Evolutionary conservation across 2,888 invertebrate species (phyloP), one percentile per base, ranked within the genome.

Genomic region (Globia sparganii): DNA sequence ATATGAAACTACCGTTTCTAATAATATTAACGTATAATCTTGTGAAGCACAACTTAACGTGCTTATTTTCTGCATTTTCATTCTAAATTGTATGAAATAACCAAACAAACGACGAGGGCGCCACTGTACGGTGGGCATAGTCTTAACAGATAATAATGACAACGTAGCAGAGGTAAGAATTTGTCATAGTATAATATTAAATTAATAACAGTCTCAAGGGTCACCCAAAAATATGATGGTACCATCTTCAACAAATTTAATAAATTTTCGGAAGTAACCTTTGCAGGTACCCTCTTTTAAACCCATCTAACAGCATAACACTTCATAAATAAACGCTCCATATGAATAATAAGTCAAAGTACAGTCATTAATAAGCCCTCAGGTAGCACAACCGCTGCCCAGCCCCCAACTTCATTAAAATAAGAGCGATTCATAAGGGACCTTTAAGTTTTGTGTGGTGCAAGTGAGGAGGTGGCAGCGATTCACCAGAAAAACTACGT

Each of bases 341-440:
- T 75, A 66, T 43, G 34, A 78, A 67, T 79, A 75, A 70, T 53
- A 68, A 15, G 74, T 83, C 34, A 67, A 59, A 79, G 61, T 69
- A 80, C 80, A 61, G 46, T 49, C n/a, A 31, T 71, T 80, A 76
- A 83, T 78, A 82, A 86, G 61, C 78, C 62, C 43, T 66, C 15
- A 74, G 77, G 53, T 71, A 69, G 40, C 59, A n/a, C 34, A 61
- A 73, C 74, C 71, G 53, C 76, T 79, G 75, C 72, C 83, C 61
- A 73, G 34, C 40, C 75, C 65, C 65, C 56, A 84, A 81, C 61
- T 84, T 87, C 80, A 88, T 88, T 87, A 83, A 88, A 82, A 87
- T 82, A 67, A 65, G 65, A 77, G 82, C 77, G 77, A 81, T 87
- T 79, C 83, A 87, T 79, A 76, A 82, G 77, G 66, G 77, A 78